Evolutionary conservation across 2,888 invertebrate genomes (phyloP).

Genomic region (Abrostola tripartita): DNA sequence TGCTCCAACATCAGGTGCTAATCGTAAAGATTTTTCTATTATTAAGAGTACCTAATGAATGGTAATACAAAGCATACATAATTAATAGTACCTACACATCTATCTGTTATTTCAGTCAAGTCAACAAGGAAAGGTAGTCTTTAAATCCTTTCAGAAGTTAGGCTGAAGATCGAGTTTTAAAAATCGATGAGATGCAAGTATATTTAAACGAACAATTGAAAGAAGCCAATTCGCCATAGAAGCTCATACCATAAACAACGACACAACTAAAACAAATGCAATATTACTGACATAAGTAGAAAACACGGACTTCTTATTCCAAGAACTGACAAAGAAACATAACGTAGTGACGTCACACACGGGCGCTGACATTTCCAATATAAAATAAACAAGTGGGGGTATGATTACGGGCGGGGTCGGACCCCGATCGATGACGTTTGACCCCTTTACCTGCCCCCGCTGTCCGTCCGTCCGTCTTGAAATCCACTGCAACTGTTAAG

Average conservation of each 20-base stretch:
- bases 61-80: too few relatives aligned
- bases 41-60: too few relatives aligned
- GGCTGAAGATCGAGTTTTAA: too few relatives aligned
- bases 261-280: not conserved
- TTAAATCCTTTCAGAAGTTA: too few relatives aligned
- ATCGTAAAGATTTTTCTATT: too few relatives aligned
- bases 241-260: not conserved
- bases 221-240: too few relatives aligned
- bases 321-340: conserved; percentile 21
- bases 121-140: too few relatives aligned
- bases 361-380: conserved; percentile 55
- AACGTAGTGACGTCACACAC: conserved; percentile 40
- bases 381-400: conserved; percentile 60
- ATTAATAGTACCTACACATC: too few relatives aligned
- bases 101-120: too few relatives aligned
- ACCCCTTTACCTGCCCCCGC: conserved; percentile 85
- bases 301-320: not conserved
- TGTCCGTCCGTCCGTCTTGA: conserved; percentile 80
- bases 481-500: conserved; percentile 80
- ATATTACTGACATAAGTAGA: not conserved
- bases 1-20: too few relatives aligned
- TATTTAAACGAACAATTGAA: too few relatives aligned
- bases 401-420: conserved; percentile 57
- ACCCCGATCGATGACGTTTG: conserved; percentile 83
- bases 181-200: too few relatives aligned